Evolutionary conservation across 2,888 invertebrate species (phyloP).

Genomic region (Synergus umbraculus): DNA sequence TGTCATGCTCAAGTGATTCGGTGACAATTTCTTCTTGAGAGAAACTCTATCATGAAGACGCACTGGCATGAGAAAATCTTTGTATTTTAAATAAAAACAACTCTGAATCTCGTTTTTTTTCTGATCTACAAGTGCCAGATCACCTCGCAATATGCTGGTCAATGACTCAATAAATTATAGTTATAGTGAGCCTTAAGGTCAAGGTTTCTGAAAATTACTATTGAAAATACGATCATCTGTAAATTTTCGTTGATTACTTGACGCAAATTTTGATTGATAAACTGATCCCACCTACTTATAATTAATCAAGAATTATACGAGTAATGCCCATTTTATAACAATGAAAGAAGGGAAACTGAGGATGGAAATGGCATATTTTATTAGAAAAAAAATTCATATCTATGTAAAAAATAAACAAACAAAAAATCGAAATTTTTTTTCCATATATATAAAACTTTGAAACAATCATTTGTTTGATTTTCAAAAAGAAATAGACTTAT

Average conservation of each 20-base stretch:
- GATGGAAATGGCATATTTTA: background rate
- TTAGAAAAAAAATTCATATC: background rate
- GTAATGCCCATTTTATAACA: slow-evolving; percentile 15
- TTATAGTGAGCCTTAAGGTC: slow-evolving; percentile 9
- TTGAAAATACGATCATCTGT: background rate
- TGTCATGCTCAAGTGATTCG: slow-evolving; percentile 26
- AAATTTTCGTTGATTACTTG: background rate
- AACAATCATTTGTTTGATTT: background rate
- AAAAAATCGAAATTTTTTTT: background rate
- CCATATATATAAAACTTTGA: background rate
- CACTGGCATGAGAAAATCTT: slow-evolving; percentile 26
- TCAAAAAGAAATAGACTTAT: background rate
- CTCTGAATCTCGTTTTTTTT: slow-evolving; percentile 12
- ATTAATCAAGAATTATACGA: slow-evolving; percentile 3
- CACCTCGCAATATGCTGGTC: background rate
- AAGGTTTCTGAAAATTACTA: background rate
- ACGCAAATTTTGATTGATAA: background rate
- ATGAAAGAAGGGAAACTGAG: background rate
- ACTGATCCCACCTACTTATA: background rate
- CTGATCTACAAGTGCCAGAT: slow-evolving; percentile 30
- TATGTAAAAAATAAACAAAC: background rate
- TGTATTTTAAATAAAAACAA: slow-evolving; percentile 16
- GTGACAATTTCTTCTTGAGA: slow-evolving; percentile 33
- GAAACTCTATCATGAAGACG: slow-evolving; percentile 29
- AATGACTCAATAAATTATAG: slow-evolving; percentile 15